phyloP scores from a whole-genome alignment of 2,888 invertebrate genomes.

The Caradrina clavipalpis region DNA sequence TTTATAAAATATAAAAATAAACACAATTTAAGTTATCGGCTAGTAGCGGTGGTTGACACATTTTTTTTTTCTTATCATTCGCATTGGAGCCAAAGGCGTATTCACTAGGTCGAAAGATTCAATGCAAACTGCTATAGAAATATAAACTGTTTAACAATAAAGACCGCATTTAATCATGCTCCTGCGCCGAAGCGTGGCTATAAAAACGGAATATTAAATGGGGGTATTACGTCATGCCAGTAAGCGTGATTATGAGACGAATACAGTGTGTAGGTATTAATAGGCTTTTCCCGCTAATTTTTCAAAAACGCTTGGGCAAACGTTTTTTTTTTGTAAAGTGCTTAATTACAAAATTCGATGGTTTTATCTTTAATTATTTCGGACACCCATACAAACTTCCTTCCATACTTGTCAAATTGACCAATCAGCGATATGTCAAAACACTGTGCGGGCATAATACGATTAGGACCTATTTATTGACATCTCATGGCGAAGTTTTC shows the following conservation, averaged over 20 bases:
- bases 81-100: conserved; percentile 8
- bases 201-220: conserved; percentile 77
- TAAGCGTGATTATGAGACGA: conserved; percentile 72
- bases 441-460: too few relatives aligned
- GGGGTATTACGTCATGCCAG: conserved; percentile 74
- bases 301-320: too few relatives aligned
- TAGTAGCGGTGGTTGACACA: not conserved
- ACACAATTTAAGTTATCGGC: conserved; percentile 18
- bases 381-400: too few relatives aligned
- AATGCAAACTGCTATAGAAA: conserved; percentile 15
- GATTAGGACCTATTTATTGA: too few relatives aligned
- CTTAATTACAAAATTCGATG: too few relatives aligned
- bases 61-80: conserved; percentile 44
- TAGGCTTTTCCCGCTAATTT: too few relatives aligned
- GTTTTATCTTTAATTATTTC: too few relatives aligned
- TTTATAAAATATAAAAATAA: conserved; percentile 8
- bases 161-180: conserved; percentile 46
- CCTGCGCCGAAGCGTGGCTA: conserved; percentile 61
- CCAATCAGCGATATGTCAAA: too few relatives aligned
- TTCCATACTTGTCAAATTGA: too few relatives aligned
- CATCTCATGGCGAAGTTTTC: too few relatives aligned
- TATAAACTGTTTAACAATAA: conserved; percentile 45
- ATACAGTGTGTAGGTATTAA: not conserved
- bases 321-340: too few relatives aligned
- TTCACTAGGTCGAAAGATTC: conserved; percentile 9